These are phyloP conservation scores for Archocentrus centrarchus DNA, from an alignment of 2,113 vertebrate genomes.

Conservation along the genomic window DNA sequence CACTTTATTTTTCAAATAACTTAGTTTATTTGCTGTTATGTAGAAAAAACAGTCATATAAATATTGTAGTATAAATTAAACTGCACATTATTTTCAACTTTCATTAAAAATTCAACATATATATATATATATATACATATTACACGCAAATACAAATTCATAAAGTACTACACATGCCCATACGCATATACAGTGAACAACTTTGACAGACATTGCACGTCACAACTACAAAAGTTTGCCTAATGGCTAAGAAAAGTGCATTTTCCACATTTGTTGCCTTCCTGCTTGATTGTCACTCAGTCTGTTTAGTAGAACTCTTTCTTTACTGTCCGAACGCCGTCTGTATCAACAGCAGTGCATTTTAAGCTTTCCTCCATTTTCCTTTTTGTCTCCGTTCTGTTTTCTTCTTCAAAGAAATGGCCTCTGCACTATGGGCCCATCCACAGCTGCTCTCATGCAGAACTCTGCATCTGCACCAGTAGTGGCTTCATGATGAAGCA, in stretches of 20 bases:
- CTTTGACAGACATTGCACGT: conserved; percentile 46
- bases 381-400: neutral
- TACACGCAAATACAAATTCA: conserved; percentile 50
- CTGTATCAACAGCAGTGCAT: conserved; percentile 5
- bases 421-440: neutral
- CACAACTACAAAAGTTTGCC: conserved; percentile 42
- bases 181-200: conserved; percentile 39
- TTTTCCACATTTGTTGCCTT: neutral
- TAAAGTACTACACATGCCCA: neutral
- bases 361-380: neutral
- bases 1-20: conserved; percentile 48
- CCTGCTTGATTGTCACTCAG: conserved; percentile 35
- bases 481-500: conserved; percentile 24
- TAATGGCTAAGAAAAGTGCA: conserved; percentile 52
- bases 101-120: conserved; percentile 41
- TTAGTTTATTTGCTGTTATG: conserved; percentile 36
- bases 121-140: neutral
- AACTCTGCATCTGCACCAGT: neutral
- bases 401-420: neutral
- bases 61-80: conserved; percentile 57
- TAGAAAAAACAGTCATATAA: conserved; percentile 64
- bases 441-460: neutral
- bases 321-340: neutral
- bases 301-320: conserved; percentile 10
- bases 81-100: conserved; percentile 41